Conservation (phyloP, 2,113 vertebrate genomes). For the Leptodactylus fuscus region DNA sequence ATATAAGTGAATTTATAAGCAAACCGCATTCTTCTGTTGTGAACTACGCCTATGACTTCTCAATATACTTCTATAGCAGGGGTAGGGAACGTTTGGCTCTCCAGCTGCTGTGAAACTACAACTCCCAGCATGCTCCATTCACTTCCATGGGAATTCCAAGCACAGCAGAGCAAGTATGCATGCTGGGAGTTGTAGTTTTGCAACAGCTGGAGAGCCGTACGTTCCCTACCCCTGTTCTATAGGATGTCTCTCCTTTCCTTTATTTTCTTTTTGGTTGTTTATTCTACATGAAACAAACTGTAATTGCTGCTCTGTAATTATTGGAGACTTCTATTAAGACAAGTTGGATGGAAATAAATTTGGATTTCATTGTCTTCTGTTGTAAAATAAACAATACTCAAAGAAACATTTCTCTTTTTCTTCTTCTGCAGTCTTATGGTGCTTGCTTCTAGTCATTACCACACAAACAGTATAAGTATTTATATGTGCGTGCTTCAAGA, state of each 20-base stretch:
- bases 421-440: conserved; percentile 70
- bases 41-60: neutral
- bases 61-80: neutral
- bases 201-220: too few relatives aligned
- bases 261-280: neutral
- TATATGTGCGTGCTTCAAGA: conserved; percentile 61
- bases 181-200: too few relatives aligned
- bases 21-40: too few relatives aligned
- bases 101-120: too few relatives aligned
- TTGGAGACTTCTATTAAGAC: conserved; percentile 64
- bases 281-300: neutral
- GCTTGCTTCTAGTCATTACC: conserved; percentile 62
- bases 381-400: conserved; percentile 64
- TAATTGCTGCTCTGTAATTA: conserved; percentile 60
- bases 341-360: conserved; percentile 27
- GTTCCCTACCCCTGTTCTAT: too few relatives aligned
- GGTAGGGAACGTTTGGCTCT: too few relatives aligned
- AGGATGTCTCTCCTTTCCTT: neutral
- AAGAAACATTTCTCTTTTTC: conserved; percentile 68
- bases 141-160: too few relatives aligned
- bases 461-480: conserved; percentile 66
- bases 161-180: too few relatives aligned
- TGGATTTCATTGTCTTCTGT: conserved; percentile 67
- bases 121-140: too few relatives aligned
- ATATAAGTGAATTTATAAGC: too few relatives aligned